Percentiles rank a stretch among this genome's conserved stretches.
Conservation (phyloP, 2,113 vertebrate species). For the Osmerus eperlanus region DNA sequence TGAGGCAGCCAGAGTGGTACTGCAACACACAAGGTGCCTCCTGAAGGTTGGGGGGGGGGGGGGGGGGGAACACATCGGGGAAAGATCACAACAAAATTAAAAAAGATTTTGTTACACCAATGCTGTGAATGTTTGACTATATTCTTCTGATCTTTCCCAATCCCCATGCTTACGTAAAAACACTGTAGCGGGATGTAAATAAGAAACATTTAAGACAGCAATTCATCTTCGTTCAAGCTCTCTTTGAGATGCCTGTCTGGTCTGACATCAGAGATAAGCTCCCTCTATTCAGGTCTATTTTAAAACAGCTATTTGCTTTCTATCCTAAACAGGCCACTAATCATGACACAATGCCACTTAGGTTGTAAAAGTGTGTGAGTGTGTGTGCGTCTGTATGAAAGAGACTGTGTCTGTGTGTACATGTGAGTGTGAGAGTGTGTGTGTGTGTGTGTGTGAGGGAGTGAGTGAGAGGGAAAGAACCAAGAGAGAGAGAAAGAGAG, state of each 20-base stretch:
- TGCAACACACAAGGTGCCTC: too few species aligned
- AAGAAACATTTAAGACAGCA: background rate
- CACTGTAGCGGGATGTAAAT: too few species aligned
- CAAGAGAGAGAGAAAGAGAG: background rate
- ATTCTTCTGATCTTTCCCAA: too few species aligned
- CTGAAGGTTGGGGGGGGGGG: background rate
- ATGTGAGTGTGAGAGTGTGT: slow-evolving; percentile 18
- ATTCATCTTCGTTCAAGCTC: background rate
- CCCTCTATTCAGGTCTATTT: slow-evolving; percentile 3
- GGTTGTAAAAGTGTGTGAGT: slow-evolving; percentile 34
- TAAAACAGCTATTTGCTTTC: slow-evolving; percentile 12
- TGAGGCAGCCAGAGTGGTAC: slow-evolving; percentile 37
- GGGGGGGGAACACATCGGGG: too few species aligned
- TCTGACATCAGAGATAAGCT: background rate
- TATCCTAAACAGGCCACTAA: slow-evolving; percentile 29
- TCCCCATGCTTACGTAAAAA: too few species aligned
- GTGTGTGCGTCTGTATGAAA: background rate
- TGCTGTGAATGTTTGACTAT: too few species aligned
- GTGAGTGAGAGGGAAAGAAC: background rate
- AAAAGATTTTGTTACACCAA: slow-evolving; percentile 25
- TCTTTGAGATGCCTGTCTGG: too few species aligned
- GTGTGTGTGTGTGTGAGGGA: background rate
- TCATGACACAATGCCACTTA: slow-evolving; percentile 40
- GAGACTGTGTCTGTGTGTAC: slow-evolving; percentile 1
- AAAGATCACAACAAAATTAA: slow-evolving; percentile 19